Evolutionary conservation across 1,140 invertebrate genomes (phyloP).

Genomic region (Cyclina sinensis): DNA sequence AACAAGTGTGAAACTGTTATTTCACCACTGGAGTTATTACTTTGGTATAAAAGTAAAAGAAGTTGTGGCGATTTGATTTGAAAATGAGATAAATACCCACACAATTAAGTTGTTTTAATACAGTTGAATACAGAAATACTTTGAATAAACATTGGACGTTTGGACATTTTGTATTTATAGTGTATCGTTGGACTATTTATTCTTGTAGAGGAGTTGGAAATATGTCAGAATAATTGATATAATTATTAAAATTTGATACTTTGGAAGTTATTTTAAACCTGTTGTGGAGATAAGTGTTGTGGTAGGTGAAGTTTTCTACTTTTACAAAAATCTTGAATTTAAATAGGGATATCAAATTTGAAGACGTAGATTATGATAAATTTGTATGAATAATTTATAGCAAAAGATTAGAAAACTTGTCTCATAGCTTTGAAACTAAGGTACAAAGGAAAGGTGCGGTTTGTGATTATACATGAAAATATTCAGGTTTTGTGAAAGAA

Average conservation of each 20-base stretch:
- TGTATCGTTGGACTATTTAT: neutral
- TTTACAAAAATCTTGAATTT: neutral
- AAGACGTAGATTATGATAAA: constrained; percentile 27
- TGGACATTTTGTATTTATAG: neutral
- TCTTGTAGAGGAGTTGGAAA: neutral
- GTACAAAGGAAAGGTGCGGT: neutral
- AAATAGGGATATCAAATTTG: neutral
- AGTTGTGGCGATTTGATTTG: neutral
- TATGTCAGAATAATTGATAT: neutral
- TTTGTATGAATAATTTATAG: constrained; percentile 37
- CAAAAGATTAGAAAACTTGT: neutral
- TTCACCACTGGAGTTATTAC: neutral
- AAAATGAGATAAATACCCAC: neutral
- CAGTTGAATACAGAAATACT: neutral
- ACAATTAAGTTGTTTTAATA: neutral
- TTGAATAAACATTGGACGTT: constrained; percentile 5
- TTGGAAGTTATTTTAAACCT: neutral
- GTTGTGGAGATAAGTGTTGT: neutral
- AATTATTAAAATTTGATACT: neutral
- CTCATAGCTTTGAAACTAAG: neutral
- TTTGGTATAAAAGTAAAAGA: neutral
- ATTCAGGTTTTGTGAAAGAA: neutral
- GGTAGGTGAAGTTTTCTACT: neutral
- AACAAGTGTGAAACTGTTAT: constrained; percentile 26
- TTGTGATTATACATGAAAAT: neutral